These are phyloP conservation scores for Pollenia griseotomentosa DNA, from an alignment of 2,888 invertebrate species.

Conservation along the genomic window DNA sequence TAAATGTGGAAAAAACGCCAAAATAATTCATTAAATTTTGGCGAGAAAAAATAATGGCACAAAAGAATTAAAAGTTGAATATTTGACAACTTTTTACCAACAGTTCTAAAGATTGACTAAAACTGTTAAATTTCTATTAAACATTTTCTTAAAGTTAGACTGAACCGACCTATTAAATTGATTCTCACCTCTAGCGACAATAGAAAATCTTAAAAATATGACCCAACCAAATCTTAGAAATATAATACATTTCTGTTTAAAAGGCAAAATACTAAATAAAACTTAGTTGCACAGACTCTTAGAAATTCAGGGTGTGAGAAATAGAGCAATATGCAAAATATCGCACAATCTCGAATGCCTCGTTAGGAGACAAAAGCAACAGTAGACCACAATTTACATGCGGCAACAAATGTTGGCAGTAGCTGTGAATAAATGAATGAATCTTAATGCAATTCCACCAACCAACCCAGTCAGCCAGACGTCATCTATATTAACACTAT, in stretches of 20 bases:
- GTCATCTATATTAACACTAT: conserved; percentile 38
- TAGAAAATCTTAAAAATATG: neutral
- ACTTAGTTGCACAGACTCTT: neutral
- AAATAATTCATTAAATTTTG: too few species aligned
- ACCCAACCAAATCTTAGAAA: neutral
- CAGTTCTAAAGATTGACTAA: too few species aligned
- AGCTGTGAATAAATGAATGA: conserved; percentile 1
- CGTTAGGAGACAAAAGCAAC: neutral
- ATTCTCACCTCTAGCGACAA: conserved; percentile 7
- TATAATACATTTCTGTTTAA: conserved; percentile 18
- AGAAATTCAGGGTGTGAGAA: conserved; percentile 57
- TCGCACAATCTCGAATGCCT: conserved; percentile 26
- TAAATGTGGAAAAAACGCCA: neutral
- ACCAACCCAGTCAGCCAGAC: conserved; percentile 16
- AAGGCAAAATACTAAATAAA: conserved; percentile 9
- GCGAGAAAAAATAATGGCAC: too few species aligned
- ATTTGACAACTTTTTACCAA: too few species aligned
- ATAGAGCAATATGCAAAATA: conserved; percentile 61
- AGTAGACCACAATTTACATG: conserved; percentile 1
- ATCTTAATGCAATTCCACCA: conserved; percentile 34
- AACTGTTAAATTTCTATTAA: neutral
- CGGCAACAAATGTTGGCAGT: neutral
- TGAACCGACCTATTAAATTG: conserved; percentile 38
- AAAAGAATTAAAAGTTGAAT: too few species aligned
- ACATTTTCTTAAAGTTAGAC: neutral